Percentiles rank a stretch among this genome's conserved stretches.
Evolutionary conservation across 1,140 invertebrate genomes (phyloP).

Genomic region (Bombus fervidus): DNA sequence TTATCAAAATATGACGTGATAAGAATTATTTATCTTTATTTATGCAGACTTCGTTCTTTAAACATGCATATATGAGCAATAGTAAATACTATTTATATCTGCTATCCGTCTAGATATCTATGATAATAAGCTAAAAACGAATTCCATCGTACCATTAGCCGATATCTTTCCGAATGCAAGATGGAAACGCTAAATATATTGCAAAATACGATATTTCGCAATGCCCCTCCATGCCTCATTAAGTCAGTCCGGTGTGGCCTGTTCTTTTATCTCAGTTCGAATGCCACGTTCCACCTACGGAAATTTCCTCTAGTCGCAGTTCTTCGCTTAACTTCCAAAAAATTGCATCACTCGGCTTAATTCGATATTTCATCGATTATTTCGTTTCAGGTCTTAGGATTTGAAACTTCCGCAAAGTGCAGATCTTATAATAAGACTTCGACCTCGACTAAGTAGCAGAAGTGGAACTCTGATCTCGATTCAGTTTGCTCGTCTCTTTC

Average conservation of each 20-base stretch:
- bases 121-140: constrained; percentile 19
- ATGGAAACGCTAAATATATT: constrained; percentile 5
- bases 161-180: constrained; percentile 2
- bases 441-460: not conserved
- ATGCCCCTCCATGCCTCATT: not conserved
- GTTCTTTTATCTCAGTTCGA: not conserved
- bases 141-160: not conserved
- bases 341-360: not conserved
- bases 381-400: not conserved
- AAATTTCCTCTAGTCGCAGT: not conserved
- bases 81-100: not conserved
- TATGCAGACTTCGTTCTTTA: not conserved
- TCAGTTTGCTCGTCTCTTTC: not conserved
- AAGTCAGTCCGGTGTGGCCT: too few relatives aligned
- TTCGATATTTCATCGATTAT: not conserved
- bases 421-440: not conserved
- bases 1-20: not conserved
- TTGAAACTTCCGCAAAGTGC: not conserved
- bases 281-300: not conserved
- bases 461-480: not conserved
- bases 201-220: constrained; percentile 27
- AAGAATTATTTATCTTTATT: not conserved
- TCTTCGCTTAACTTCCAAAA: not conserved
- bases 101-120: not conserved
- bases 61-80: not conserved